Evolutionary conservation across 1,140 invertebrate species (phyloP), one percentile per base, ranked within the genome.

Genomic region (Druon quercuslanigerum): DNA sequence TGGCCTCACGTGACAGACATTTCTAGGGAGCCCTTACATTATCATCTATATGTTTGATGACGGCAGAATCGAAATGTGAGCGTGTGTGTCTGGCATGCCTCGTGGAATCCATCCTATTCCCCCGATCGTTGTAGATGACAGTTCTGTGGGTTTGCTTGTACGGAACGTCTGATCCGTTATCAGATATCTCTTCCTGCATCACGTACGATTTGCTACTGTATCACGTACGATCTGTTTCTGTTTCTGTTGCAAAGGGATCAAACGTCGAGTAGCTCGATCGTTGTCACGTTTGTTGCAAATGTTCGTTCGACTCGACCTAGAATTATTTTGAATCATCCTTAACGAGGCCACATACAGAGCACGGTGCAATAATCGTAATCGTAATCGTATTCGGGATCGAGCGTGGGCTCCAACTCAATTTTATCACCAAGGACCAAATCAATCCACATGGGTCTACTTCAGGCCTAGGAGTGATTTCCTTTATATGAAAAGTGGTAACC

Each of bases 251-350:
- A 46, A 17, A 56, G 50, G 60, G 77, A 74, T 78, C 52, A 60
- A 72, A 51, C 77, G 56, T 74, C 70, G 25, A 74, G 60, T 74
- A 52, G 56, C 54, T 51, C 70, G 70, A 71, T 72, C 71, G 50
- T 17, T 51, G 54, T 73, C 19, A 54, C 72, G 46, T 52, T 73
- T 73, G 54, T 14, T 54, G 51, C n/a, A 73, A 73, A 20, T 5
- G 40, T 25, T 73, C 40, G 40, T 46, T 46, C 40, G 9, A 51
- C 11, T 46, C 40, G 9, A 50, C 17, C 17, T 33, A 33, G 19
- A 16, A 33, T 52, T 73, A 73, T 54, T 9, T 19, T 19, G 13
- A 73, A 73, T 73, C 16, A 54, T 13, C 72, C 11, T 72, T 50
- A 72, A 72, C 8, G 71, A 72, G 8, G 12, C 9, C 5, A 9